A percentile compares a stretch with the other conserved stretches of the same genome.
Conservation (phyloP, 2,888 invertebrate species). For the Augiades crinisus region DNA sequence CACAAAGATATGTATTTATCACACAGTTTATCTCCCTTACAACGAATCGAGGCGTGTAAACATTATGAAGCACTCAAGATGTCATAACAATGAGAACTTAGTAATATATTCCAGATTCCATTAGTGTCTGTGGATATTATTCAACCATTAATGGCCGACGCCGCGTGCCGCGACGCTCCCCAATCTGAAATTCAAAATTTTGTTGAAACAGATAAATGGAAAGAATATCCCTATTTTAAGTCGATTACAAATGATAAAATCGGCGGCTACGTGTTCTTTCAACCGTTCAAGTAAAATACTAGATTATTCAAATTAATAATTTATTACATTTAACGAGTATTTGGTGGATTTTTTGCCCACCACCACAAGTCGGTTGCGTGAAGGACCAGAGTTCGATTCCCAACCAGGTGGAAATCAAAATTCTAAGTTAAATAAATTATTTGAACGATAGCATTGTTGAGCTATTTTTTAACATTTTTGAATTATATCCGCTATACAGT, state of each 20-base stretch:
- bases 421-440: too few species aligned
- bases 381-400: too few species aligned
- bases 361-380: too few species aligned
- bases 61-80: conserved; percentile 42
- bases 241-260: conserved; percentile 42
- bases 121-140: conserved; percentile 54
- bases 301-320: too few species aligned
- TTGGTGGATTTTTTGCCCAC: too few species aligned
- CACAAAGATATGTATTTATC: not conserved
- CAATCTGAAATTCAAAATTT: conserved; percentile 58
- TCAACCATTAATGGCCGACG: conserved; percentile 57
- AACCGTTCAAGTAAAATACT: too few species aligned
- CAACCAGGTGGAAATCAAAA: too few species aligned
- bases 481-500: too few species aligned
- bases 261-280: conserved; percentile 29
- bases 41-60: conserved; percentile 20
- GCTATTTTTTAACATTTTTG: too few species aligned
- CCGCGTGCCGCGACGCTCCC: conserved; percentile 39
- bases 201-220: conserved; percentile 62
- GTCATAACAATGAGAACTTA: conserved; percentile 45
- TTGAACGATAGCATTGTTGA: too few species aligned
- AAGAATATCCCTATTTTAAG: conserved; percentile 49
- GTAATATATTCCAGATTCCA: conserved; percentile 54
- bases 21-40: not conserved
- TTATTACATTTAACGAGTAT: too few species aligned